A percentile compares a stretch with the other conserved stretches of the same genome.
Evolutionary conservation across 30 jellyfish, hydroid and myxozoan genomes (phyloP).

Genomic region (Cassiopea andromeda): DNA sequence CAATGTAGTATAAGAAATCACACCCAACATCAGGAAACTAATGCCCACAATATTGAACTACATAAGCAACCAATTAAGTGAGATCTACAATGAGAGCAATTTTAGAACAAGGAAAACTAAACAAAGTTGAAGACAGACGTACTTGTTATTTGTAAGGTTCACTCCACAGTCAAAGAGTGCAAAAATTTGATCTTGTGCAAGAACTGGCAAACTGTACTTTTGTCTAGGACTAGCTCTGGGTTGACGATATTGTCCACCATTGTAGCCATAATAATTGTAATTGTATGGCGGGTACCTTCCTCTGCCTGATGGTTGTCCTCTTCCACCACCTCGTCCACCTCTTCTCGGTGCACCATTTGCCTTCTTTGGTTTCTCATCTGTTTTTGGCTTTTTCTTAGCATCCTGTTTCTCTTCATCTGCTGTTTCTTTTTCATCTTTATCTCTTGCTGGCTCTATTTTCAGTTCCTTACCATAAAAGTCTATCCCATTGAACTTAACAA

Average conservation of each 20-base stretch:
- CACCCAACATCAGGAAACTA: too few relatives aligned
- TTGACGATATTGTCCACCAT: conserved; percentile 26
- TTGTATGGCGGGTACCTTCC: conserved; percentile 49
- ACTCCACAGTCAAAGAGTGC: conserved; percentile 89
- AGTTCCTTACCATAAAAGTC: conserved; percentile 89
- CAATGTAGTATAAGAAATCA: too few relatives aligned
- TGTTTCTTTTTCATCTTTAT: conserved; percentile 80
- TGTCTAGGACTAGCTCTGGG: conserved; percentile 48
- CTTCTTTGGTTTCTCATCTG: conserved; percentile 65
- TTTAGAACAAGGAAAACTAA: too few relatives aligned
- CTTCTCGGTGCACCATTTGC: conserved; percentile 33
- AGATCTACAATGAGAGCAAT: too few relatives aligned
- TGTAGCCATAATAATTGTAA: conserved; percentile 1
- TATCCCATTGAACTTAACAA: conserved; percentile 88
- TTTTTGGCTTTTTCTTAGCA: conserved; percentile 43
- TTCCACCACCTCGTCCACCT: conserved; percentile 38
- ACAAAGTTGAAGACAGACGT: not conserved
- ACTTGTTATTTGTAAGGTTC: conserved; percentile 89
- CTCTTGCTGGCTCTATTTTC: conserved; percentile 87
- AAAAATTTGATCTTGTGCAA: conserved; percentile 84
- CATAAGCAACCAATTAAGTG: too few relatives aligned
- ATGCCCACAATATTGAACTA: too few relatives aligned
- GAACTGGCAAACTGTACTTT: conserved; percentile 75
- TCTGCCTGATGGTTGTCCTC: conserved; percentile 67
- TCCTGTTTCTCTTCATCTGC: conserved; percentile 82